Percentiles rank a stretch among this genome's conserved stretches.
Conservation (phyloP, 2,113 vertebrate species). For the Tetrax tetrax region DNA sequence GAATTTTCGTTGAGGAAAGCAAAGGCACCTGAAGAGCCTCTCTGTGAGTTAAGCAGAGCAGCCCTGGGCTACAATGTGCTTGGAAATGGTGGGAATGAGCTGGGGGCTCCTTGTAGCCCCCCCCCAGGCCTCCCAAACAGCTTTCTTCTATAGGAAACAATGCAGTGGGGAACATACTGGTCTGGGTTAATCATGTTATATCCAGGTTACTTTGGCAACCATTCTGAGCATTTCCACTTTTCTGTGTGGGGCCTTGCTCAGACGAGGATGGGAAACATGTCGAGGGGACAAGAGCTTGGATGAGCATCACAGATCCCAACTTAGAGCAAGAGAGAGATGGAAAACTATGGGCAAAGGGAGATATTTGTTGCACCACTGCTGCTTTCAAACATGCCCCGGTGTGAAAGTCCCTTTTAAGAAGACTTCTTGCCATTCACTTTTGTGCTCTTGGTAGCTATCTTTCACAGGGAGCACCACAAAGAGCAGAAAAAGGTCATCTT, state of each 20-base stretch:
- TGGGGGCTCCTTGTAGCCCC: background rate
- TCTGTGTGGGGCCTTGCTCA: background rate
- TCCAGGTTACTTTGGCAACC: background rate
- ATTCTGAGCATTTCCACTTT: background rate
- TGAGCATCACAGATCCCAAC: too few species aligned
- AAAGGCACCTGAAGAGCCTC: background rate
- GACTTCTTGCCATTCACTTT: background rate
- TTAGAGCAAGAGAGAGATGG: background rate
- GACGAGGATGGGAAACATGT: background rate
- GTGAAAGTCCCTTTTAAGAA: background rate
- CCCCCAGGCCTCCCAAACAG: background rate
- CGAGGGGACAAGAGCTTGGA: background rate
- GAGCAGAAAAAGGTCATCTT: background rate
- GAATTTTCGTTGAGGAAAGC: background rate
- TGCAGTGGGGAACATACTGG: fast-evolving
- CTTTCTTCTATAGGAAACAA: background rate
- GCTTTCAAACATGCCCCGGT: fast-evolving
- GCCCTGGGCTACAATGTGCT: fast-evolving
- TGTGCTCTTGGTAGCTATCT: background rate
- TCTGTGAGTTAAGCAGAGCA: background rate
- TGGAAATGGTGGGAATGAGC: background rate
- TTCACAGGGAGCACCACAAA: background rate
- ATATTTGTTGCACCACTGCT: background rate
- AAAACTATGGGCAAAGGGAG: background rate
- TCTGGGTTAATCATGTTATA: background rate